These are phyloP conservation scores for Sycophaga agraensis DNA, from an alignment of 1,140 invertebrate species.

Conservation along the genomic window DNA sequence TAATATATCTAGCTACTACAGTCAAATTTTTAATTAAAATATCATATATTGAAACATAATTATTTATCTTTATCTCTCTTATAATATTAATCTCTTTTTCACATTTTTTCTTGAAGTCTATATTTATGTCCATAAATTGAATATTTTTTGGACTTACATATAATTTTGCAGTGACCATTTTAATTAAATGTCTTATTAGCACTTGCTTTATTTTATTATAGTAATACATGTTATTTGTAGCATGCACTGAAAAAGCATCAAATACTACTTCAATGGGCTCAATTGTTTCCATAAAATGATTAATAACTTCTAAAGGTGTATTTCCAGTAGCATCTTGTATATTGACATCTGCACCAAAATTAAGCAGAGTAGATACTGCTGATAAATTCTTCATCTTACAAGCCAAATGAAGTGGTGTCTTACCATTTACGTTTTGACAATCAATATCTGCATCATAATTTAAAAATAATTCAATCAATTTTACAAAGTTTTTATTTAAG, in stretches of 20 bases:
- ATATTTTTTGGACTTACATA: neutral
- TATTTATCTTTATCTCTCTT: neutral
- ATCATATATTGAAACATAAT: neutral
- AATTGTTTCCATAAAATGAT: neutral
- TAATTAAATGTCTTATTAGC: neutral
- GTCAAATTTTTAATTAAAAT: neutral
- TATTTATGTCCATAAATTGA: neutral
- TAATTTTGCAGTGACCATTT: neutral
- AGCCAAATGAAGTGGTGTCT: constrained; percentile 57
- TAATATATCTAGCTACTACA: neutral
- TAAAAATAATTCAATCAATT: neutral
- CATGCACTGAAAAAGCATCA: neutral
- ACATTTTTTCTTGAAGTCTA: neutral
- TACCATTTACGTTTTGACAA: neutral
- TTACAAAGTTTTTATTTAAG: neutral
- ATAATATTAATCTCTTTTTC: neutral
- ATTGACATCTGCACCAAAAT: constrained; percentile 20
- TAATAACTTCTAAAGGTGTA: constrained; percentile 5
- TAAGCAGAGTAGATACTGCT: constrained; percentile 22
- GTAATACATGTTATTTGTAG: neutral
- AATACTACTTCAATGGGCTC: neutral
- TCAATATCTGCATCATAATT: constrained; percentile 15
- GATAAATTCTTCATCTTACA: constrained; percentile 49
- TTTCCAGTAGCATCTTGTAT: neutral
- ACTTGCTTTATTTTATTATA: neutral